These are phyloP conservation scores for Watersipora subatra DNA, from an alignment of 1,140 invertebrate species.

Conservation along the genomic window DNA sequence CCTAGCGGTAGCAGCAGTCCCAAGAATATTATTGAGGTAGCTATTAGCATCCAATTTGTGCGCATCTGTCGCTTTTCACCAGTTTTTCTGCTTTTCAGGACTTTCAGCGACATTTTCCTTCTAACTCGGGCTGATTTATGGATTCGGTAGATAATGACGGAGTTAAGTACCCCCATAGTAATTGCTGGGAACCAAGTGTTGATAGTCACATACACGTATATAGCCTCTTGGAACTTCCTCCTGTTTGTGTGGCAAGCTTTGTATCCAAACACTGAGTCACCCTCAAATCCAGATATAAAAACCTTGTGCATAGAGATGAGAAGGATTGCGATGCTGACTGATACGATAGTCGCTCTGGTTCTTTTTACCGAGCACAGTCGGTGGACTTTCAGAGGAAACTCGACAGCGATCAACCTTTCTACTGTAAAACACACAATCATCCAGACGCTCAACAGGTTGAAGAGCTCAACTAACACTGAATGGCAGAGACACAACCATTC, in stretches of 20 bases:
- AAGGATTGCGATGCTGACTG: conserved; percentile 10
- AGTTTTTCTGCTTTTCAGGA: neutral
- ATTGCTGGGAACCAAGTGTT: conserved; percentile 23
- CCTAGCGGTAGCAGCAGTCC: conserved; percentile 20
- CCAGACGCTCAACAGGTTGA: conserved; percentile 22
- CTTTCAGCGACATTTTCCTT: neutral
- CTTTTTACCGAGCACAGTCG: conserved; percentile 10
- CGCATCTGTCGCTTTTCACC: no score
- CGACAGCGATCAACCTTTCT: conserved; percentile 19
- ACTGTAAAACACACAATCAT: conserved; percentile 20
- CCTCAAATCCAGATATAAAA: conserved; percentile 24
- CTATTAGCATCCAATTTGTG: conserved; percentile 16
- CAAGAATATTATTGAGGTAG: conserved; percentile 18
- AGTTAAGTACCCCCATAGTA: no score
- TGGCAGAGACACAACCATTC: conserved; percentile 22
- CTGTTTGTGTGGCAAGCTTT: conserved; percentile 20
- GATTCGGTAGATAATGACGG: conserved; percentile 15
- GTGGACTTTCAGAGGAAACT: conserved; percentile 20
- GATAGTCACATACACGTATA: conserved; percentile 23
- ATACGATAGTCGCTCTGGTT: no score
- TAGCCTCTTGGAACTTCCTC: conserved; percentile 17
- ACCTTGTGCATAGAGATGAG: conserved; percentile 23
- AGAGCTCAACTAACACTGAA: conserved; percentile 22
- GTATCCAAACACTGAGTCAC: conserved; percentile 24
- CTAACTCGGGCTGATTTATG: no score